Evolutionary conservation across 2,888 invertebrate species (phyloP), one percentile per base, ranked within the genome.

Genomic region (Gasteruption jaculator): DNA sequence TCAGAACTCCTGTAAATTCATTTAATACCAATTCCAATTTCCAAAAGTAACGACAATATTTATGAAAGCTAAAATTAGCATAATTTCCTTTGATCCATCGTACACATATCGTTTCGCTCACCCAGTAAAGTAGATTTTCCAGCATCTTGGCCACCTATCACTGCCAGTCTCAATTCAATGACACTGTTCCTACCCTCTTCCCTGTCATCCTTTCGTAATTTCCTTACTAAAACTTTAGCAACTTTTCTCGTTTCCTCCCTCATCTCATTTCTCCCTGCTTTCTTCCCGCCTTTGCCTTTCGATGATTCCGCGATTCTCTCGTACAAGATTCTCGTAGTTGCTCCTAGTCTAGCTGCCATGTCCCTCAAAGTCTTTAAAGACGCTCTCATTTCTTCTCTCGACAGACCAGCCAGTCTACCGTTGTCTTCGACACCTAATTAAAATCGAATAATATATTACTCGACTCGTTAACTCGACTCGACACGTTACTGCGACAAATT

Each of bases 41-140:
- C n/a, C n/a, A n/a, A n/a, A n/a, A n/a, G n/a, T n/a, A n/a, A n/a
- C n/a, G n/a, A n/a, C n/a, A n/a, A n/a, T n/a, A n/a, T n/a, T n/a
- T n/a, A n/a, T n/a, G n/a, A n/a, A n/a, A n/a, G n/a, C n/a, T n/a
- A n/a, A n/a, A n/a, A n/a, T n/a, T n/a, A n/a, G n/a, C n/a, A n/a
- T n/a, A n/a, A n/a, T n/a, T n/a, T n/a, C n/a, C n/a, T n/a, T n/a
- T n/a, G n/a, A n/a, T n/a, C n/a, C n/a, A n/a, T n/a, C n/a, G n/a
- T n/a, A n/a, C n/a, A n/a, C n/a, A n/a, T n/a, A n/a, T 22, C 7
- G 7, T 22, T 22, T 22, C 7, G 10, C 42, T 54, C 54, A 68
- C 70, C 70, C 20, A 96, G 77, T 21, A 97, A 76, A 0, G 96
- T 97, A 5, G 94, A 94, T 69, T 97, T 97, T n/a, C 96, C 96